A percentile compares a stretch with the other conserved stretches of the same genome.
These are phyloP conservation scores for Epizoanthus scotinus DNA, from an alignment of 92 coral and sea anemone species.

Conservation along the genomic window DNA sequence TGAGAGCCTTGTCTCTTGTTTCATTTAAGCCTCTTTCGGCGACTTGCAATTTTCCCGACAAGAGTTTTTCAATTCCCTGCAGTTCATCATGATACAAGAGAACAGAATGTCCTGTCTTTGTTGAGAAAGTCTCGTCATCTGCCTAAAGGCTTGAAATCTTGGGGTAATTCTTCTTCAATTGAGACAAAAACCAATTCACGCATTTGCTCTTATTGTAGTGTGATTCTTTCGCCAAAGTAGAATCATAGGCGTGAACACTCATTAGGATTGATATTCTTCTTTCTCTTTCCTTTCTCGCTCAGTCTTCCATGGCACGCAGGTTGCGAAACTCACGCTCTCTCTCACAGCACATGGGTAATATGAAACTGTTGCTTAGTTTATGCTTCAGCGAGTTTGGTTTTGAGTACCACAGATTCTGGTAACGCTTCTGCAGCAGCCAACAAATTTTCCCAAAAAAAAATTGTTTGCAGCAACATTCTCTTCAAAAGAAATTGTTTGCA, in stretches of 20 bases:
- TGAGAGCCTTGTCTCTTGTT: slow-evolving; percentile 17
- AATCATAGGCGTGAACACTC: no score
- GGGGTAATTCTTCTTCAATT: background rate
- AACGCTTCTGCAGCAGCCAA: slow-evolving; percentile 12
- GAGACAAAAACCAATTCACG: background rate
- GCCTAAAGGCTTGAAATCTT: background rate
- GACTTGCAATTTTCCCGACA: background rate
- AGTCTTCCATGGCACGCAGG: background rate
- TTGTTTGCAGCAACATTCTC: no score
- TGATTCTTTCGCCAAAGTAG: no score
- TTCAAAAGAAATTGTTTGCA: no score
- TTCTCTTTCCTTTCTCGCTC: background rate
- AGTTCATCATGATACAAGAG: background rate
- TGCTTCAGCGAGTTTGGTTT: background rate
- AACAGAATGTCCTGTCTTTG: slow-evolving; percentile 4
- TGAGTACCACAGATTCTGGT: slow-evolving; percentile 6
- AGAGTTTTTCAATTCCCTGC: background rate
- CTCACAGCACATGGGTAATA: no score
- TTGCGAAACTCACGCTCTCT: slow-evolving; percentile 4
- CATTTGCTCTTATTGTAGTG: no score
- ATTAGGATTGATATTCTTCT: background rate
- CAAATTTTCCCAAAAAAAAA: no score
- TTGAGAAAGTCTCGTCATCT: background rate
- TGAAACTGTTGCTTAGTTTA: no score
- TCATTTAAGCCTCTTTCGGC: background rate